phyloP scores from a whole-genome alignment of 2,888 invertebrate genomes.

The Drosophila seclusa region DNA sequence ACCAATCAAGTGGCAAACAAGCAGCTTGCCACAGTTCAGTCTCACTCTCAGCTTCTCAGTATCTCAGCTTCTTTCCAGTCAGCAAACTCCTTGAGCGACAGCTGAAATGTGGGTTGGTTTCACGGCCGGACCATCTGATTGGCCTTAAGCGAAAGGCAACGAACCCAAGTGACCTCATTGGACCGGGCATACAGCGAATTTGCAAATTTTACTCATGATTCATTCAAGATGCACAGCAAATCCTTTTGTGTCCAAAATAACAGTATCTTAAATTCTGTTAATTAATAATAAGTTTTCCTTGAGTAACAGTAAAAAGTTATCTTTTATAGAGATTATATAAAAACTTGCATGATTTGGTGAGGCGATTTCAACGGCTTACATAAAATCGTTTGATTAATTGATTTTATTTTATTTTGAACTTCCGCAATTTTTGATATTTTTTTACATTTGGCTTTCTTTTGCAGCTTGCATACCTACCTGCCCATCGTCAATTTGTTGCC shows the following conservation, averaged over 20 bases:
- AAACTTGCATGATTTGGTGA: not conserved
- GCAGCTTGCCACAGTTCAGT: conserved; percentile 45
- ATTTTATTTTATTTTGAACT: not conserved
- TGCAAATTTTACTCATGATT: conserved; percentile 49
- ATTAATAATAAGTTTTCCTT: not conserved
- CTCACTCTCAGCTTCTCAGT: conserved; percentile 20
- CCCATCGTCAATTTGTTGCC: conserved; percentile 32
- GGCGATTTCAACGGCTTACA: not conserved
- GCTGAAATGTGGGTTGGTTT: conserved; percentile 68
- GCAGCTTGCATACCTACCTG: conserved; percentile 6
- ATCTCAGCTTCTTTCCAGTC: conserved; percentile 29
- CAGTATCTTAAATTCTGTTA: not conserved
- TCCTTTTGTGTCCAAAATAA: not conserved
- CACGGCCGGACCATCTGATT: conserved; percentile 60
- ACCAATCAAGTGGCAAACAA: conserved; percentile 74
- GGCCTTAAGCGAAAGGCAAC: conserved; percentile 42
- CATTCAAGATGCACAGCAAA: conserved; percentile 18
- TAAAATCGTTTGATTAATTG: not conserved
- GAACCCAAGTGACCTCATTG: conserved; percentile 77
- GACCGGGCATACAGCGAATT: conserved; percentile 24
- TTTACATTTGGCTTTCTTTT: conserved; percentile 46
- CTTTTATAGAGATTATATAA: not conserved
- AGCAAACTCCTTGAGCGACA: conserved; percentile 50
- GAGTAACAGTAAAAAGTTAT: not conserved
- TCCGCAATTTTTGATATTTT: not conserved